Percentiles rank a stretch among this genome's conserved stretches.
These are phyloP conservation scores for Craterocephalus amniculus DNA, from an alignment of 2,797 vertebrate genomes.

Conservation along the genomic window DNA sequence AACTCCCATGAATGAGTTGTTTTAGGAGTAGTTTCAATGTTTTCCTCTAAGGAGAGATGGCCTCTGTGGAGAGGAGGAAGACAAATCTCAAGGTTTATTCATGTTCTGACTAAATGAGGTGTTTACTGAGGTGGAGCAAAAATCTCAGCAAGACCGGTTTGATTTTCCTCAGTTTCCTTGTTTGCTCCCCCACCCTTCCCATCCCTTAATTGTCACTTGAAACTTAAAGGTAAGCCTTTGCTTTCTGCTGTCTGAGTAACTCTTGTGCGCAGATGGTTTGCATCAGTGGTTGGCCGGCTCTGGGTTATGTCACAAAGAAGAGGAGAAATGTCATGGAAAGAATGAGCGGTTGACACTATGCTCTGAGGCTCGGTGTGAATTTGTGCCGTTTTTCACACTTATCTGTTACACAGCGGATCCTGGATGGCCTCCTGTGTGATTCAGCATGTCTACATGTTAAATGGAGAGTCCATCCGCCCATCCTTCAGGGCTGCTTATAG, in stretches of 20 bases:
- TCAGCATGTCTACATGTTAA: not conserved
- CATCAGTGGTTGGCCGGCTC: not conserved
- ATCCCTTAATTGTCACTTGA: not conserved
- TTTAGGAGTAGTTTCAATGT: not conserved
- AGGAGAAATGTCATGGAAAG: conserved; percentile 22
- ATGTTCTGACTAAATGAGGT: conserved; percentile 30
- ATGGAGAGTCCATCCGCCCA: not conserved
- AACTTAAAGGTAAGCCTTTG: not conserved
- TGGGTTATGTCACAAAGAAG: conserved; percentile 10
- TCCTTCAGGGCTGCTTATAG: not conserved
- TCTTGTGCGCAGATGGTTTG: not conserved
- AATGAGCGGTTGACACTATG: conserved; percentile 5
- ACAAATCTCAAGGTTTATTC: conserved; percentile 7
- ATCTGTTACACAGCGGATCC: not conserved
- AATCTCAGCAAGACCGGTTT: not conserved
- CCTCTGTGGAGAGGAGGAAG: conserved; percentile 14
- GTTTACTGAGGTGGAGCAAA: conserved; percentile 23
- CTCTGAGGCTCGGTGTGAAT: not conserved
- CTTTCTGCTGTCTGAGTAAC: not conserved
- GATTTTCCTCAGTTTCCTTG: not conserved
- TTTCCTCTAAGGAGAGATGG: not conserved
- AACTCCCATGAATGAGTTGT: not conserved
- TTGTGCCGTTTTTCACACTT: not conserved
- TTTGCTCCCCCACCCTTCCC: too few relatives aligned
- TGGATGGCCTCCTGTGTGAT: not conserved